Percentiles rank a stretch among this genome's conserved stretches.
These are phyloP conservation scores for Mormyrus proboscirostris DNA, from an alignment of 2,797 vertebrate genomes.

Conservation along the genomic window DNA sequence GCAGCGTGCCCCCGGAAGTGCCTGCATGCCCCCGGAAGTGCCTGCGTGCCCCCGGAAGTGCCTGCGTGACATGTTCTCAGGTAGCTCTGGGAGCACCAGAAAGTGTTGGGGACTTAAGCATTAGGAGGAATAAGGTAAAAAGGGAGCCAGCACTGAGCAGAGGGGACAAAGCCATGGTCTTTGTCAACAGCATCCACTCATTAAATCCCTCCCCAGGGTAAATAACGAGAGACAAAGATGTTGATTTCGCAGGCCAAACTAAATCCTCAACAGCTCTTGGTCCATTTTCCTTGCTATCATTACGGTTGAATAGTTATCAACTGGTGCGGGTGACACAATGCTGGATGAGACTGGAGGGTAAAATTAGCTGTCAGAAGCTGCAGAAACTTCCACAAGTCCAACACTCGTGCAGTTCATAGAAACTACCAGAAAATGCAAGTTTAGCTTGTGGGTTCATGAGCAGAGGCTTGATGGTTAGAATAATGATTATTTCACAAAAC, in stretches of 20 bases:
- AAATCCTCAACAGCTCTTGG: not conserved
- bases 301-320: not conserved
- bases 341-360: not conserved
- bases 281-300: not conserved
- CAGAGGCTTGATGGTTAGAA: not conserved
- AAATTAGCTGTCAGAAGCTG: not conserved
- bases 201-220: not conserved
- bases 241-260: not conserved
- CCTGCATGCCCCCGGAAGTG: too few species aligned
- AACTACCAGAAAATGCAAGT: not conserved
- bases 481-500: not conserved
- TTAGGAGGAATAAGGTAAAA: not conserved
- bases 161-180: not conserved
- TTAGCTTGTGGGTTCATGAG: not conserved
- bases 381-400: not conserved
- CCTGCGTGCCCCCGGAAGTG: not conserved
- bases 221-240: not conserved
- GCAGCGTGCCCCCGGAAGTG: not conserved
- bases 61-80: not conserved
- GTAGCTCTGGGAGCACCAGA: not conserved
- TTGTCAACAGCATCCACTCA: not conserved
- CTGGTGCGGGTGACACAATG: not conserved
- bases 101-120: not conserved
- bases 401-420: not conserved
- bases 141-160: not conserved